Conservation (phyloP, 37 sponge, comb jelly and placozoan species). For the Aplysina aerophoba region DNA sequence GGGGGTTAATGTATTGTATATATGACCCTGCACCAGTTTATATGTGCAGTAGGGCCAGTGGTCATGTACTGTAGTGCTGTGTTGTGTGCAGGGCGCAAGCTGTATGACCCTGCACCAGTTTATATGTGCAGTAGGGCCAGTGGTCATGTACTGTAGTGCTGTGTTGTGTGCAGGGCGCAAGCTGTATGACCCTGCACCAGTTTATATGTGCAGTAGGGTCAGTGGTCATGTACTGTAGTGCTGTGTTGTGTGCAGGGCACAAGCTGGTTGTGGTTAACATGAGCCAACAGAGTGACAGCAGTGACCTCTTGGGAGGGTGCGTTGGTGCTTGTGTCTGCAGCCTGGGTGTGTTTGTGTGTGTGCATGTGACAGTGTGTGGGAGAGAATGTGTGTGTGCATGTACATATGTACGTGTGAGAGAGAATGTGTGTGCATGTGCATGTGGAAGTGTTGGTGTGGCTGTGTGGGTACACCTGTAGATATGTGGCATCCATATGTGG, state of each 20-base stretch:
- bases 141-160: not conserved
- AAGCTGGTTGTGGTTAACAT: slow-evolving; percentile 91
- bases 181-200: no score
- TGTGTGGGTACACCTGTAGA: not conserved
- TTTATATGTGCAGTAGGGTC: not conserved
- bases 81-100: no score
- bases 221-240: not conserved
- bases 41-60: no score
- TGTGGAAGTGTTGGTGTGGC: not conserved
- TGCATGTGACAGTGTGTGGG: not conserved
- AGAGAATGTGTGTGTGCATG: not conserved
- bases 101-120: no score
- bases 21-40: no score
- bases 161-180: slow-evolving; percentile 60
- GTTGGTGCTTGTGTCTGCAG: not conserved
- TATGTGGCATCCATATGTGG: no score
- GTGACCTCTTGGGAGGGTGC: slow-evolving; percentile 96
- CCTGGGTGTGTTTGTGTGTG: not conserved
- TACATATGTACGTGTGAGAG: not conserved
- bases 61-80: no score
- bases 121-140: no score
- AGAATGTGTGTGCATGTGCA: not conserved
- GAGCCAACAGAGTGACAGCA: slow-evolving; percentile 94
- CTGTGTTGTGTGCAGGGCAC: slow-evolving; percentile 51
- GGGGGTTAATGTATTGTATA: no score